These are phyloP conservation scores for Steatornis caripensis DNA, from an alignment of 2,113 vertebrate species.

Conservation along the genomic window DNA sequence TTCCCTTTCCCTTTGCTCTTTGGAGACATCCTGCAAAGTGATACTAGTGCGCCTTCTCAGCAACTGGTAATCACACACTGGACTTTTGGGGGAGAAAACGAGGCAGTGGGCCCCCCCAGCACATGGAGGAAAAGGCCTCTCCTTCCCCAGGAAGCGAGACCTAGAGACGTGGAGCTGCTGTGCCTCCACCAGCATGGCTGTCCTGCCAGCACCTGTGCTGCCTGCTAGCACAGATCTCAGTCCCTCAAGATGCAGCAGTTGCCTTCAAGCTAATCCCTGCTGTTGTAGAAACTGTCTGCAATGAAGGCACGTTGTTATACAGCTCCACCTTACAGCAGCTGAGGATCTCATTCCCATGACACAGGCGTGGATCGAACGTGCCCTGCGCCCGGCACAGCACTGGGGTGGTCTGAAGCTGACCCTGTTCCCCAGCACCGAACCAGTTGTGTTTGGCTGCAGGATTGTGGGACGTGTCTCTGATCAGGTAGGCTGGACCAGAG, in stretches of 20 bases:
- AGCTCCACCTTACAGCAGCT: no score
- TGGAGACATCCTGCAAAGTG: constrained; percentile 57
- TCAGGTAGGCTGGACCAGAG: background rate
- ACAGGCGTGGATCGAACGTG: fast-evolving
- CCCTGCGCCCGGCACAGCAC: background rate
- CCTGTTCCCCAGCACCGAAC: no score
- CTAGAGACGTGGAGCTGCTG: background rate
- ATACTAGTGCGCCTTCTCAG: background rate
- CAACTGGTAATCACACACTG: background rate
- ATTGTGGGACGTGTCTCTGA: background rate
- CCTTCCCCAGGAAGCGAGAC: background rate
- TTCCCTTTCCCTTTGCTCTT: constrained; percentile 62
- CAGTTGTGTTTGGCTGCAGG: no score
- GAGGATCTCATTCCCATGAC: background rate
- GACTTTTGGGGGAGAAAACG: background rate
- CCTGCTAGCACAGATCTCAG: background rate
- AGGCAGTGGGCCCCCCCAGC: background rate
- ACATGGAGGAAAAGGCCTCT: background rate
- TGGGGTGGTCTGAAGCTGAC: background rate
- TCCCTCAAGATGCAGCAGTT: background rate
- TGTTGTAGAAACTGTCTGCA: background rate
- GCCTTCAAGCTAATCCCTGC: background rate
- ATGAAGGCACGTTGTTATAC: background rate
- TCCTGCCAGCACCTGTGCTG: background rate
- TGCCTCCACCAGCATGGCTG: background rate